Evolutionary conservation across 2,113 vertebrate genomes (phyloP).

Genomic region (Engystomops pustulosus): DNA sequence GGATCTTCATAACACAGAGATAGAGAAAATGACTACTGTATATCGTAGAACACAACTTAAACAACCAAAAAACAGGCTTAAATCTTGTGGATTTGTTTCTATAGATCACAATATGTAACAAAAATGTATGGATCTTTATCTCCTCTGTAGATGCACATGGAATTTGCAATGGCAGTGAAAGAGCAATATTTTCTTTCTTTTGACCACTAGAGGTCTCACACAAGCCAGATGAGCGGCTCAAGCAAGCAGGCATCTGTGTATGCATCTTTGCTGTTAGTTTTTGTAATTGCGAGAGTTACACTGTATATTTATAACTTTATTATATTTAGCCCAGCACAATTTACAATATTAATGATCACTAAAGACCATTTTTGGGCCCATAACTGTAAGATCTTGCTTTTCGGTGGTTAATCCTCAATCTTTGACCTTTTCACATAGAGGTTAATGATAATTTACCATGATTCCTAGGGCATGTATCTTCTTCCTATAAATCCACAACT

Average conservation of each 20-base stretch:
- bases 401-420: neutral
- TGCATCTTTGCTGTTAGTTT: neutral
- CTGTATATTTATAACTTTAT: neutral
- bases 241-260: neutral
- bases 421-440: neutral
- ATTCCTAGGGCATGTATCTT: neutral
- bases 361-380: too few species aligned
- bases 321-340: neutral
- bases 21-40: neutral
- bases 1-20: neutral
- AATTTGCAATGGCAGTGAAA: neutral
- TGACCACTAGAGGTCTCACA: constrained; percentile 53
- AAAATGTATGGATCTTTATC: too few species aligned
- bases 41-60: too few species aligned
- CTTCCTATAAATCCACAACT: neutral
- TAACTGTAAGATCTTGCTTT: neutral
- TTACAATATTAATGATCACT: neutral
- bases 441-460: neutral
- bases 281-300: neutral
- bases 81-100: too few species aligned
- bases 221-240: constrained; percentile 29
- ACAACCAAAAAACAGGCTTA: too few species aligned
- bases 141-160: too few species aligned
- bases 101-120: too few species aligned
- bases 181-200: neutral